Evolutionary conservation across 2,113 vertebrate species (phyloP).

Genomic region (Emydura subglobosa): DNA sequence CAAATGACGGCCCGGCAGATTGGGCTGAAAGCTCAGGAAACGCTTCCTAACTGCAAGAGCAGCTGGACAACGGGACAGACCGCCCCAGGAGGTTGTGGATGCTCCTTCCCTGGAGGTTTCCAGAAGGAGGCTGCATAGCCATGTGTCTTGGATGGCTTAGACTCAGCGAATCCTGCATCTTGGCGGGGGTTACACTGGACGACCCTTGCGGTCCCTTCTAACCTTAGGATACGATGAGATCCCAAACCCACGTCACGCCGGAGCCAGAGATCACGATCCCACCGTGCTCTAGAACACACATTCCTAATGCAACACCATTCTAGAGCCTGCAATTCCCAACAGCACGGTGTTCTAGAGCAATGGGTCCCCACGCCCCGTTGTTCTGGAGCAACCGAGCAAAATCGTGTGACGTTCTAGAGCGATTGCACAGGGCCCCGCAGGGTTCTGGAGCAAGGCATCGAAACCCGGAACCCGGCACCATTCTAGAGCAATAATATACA

Average conservation of each 20-base stretch:
- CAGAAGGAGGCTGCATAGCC: not conserved
- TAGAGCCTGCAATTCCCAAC: no score
- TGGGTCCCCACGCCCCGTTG: no score
- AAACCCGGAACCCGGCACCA: not conserved
- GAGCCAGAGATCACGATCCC: not conserved
- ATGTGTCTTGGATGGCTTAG: not conserved
- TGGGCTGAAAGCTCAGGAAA: not conserved
- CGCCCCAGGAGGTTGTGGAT: no score
- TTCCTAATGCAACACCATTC: fast-evolving
- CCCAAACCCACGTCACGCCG: not conserved
- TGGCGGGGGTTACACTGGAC: not conserved
- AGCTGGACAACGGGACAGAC: not conserved
- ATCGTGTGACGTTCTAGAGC: no score
- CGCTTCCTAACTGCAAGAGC: not conserved
- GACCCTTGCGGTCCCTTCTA: not conserved
- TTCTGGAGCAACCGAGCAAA: no score
- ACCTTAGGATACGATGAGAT: not conserved
- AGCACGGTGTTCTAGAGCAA: no score
- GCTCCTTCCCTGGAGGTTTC: no score
- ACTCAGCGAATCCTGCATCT: not conserved
- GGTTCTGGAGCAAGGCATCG: no score
- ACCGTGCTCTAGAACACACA: not conserved
- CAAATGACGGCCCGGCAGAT: no score
- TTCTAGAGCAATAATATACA: not conserved
- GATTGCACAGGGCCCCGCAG: no score